Evolutionary conservation across 2,888 invertebrate genomes (phyloP).

Genomic region (Teleogryllus oceanicus): DNA sequence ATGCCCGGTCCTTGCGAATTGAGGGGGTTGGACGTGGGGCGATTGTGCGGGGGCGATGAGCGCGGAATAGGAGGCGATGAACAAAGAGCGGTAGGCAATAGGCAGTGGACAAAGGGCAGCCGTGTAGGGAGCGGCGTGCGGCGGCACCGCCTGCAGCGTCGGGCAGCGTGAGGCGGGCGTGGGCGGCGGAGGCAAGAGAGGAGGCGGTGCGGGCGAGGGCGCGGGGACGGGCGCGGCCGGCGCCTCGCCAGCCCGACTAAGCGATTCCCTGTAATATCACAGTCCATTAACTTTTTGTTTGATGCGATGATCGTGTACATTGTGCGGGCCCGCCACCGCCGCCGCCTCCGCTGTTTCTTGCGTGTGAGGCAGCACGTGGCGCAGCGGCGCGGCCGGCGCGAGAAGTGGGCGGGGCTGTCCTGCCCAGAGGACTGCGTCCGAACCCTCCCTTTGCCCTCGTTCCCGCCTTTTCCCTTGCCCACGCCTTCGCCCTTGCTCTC

Average conservation of each 20-base stretch:
- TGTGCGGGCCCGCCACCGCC: neutral
- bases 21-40: too few relatives aligned
- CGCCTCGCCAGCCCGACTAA: constrained; percentile 9
- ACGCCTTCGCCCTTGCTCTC: too few relatives aligned
- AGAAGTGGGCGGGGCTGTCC: neutral
- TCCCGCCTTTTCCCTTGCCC: too few relatives aligned
- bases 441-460: too few relatives aligned
- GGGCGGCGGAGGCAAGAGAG: neutral
- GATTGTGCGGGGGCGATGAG: too few relatives aligned
- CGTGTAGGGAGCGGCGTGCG: too few relatives aligned
- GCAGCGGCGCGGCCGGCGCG: too few relatives aligned
- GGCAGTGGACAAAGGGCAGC: too few relatives aligned
- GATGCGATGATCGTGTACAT: constrained; percentile 8
- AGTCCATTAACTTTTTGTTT: constrained; percentile 18
- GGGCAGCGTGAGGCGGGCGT: neutral
- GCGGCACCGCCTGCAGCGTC: too few relatives aligned
- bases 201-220: neutral
- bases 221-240: neutral
- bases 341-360: neutral
- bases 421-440: neutral
- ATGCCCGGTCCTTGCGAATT: too few relatives aligned
- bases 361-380: neutral
- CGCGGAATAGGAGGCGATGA: too few relatives aligned
- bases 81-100: too few relatives aligned
- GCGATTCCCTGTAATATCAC: constrained; percentile 18